Percentiles rank a stretch among this genome's conserved stretches.
Conservation (phyloP, 1,140 invertebrate species). For the Nephotettix cincticeps region DNA sequence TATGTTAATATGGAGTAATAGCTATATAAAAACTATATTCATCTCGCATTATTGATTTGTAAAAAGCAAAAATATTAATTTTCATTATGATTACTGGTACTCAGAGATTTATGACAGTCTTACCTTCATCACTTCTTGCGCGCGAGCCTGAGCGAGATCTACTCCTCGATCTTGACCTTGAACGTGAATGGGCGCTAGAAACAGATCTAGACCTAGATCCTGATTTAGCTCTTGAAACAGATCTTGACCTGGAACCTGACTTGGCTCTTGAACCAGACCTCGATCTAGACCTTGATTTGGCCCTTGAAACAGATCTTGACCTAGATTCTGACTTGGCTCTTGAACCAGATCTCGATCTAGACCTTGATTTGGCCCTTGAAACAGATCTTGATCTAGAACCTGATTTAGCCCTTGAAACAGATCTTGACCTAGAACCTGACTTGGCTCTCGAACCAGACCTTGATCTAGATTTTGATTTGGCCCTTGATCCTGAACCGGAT, state of each 20-base stretch:
- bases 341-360: slow-evolving; percentile 38
- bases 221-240: slow-evolving; percentile 39
- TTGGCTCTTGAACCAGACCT: slow-evolving; percentile 38
- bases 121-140: slow-evolving; percentile 14
- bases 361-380: slow-evolving; percentile 32
- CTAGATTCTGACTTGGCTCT: slow-evolving; percentile 26
- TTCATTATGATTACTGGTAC: not conserved
- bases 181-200: slow-evolving; percentile 38
- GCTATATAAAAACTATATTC: no score
- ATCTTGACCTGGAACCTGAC: slow-evolving; percentile 41
- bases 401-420: slow-evolving; percentile 35
- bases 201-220: slow-evolving; percentile 42
- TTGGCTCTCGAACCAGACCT: slow-evolving; percentile 20
- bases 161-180: slow-evolving; percentile 28
- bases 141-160: slow-evolving; percentile 36
- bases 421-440: slow-evolving; percentile 35
- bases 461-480: slow-evolving; percentile 33
- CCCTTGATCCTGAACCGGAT: slow-evolving; percentile 28
- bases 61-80: slow-evolving; percentile 1
- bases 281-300: slow-evolving; percentile 28
- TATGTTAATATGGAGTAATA: no score
- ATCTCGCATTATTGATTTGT: no score
- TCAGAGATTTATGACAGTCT: not conserved
- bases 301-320: slow-evolving; percentile 40
- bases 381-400: slow-evolving; percentile 28